These are phyloP conservation scores for Theristus sp. DNA, from an alignment of 2,888 invertebrate species.

Conservation along the genomic window DNA sequence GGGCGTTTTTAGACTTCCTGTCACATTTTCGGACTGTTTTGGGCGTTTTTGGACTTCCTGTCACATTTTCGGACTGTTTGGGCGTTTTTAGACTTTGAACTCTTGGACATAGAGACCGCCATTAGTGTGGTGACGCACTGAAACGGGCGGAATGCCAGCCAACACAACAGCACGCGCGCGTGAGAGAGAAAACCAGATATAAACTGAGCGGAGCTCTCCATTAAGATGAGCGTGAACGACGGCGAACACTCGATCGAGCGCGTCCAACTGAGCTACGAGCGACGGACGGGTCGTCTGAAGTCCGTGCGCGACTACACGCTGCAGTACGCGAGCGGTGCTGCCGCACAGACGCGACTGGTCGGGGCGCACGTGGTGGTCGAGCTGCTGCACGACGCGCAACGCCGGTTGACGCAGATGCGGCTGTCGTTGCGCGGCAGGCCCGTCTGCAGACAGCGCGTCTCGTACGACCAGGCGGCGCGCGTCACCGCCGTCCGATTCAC, in stretches of 20 bases:
- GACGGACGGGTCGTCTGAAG: slow-evolving; percentile 12
- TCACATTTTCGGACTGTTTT: no score
- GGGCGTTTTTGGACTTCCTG: no score
- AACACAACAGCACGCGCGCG: no score
- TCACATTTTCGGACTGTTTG: no score
- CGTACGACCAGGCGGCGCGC: not conserved
- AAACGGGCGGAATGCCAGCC: no score
- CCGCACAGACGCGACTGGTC: slow-evolving; percentile 63
- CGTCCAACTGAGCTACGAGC: not conserved
- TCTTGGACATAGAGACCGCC: no score
- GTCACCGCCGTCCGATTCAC: not conserved
- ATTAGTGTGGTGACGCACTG: no score
- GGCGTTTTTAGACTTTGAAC: no score
- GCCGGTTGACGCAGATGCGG: not conserved
- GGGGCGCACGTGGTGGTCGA: not conserved
- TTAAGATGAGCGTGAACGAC: not conserved
- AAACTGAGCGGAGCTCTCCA: no score
- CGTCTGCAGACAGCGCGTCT: not conserved
- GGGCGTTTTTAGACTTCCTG: no score
- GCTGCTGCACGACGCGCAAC: not conserved
- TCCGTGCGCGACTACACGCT: not conserved
- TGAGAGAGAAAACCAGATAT: no score
- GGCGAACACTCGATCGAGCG: not conserved
- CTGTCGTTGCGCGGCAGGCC: not conserved
- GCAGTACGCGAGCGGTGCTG: slow-evolving; percentile 29